Evolutionary conservation across 2,113 vertebrate species (phyloP), one percentile per base, ranked within the genome.

Genomic region (Microtus pennsylvanicus): DNA sequence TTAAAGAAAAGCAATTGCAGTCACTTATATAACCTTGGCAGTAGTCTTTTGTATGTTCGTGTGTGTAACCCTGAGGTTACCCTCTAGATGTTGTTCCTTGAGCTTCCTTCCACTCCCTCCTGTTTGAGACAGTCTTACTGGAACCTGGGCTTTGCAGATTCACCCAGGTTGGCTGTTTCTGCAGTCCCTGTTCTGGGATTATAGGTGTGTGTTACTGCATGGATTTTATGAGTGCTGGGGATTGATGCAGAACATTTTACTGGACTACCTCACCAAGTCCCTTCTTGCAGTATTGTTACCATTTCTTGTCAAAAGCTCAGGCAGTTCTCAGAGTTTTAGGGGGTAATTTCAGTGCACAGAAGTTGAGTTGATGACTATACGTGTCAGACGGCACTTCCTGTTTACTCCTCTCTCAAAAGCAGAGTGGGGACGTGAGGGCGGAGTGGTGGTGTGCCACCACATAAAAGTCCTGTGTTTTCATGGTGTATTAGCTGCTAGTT

Each of bases 1-100:
- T 94, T 86, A 91, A 92, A 88, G 58, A 80, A 93, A 76, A 63
- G 45, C 65, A 58, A 3, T 96, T 93, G 35, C 24, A 90, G 1
- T 86, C 83, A 85, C 12, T 67, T 69, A 92, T 16, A 77, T 72
- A 77, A 30, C 76, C 14, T 45, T 38, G 28, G 5, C 2, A 6
- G 30, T 85, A 63, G 75, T 50, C 10, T n/a, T 87, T 69, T 87
- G 82, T 22, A 21, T 67, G 30, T 86, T 5, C 1, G 4, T 67
- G 17, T 67, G 28, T 33, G 2, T 85, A 47, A 28, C 16, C 28
- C 28, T 47, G 82, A 85, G 38, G 28, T 67, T 67, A 47, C 45
- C 61, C 19, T 86, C 17, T 35, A 35, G 61, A 19, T 69, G 26
- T 47, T 33, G 82, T 69, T 86, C 42, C 63, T 86, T 86, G 83